These are phyloP conservation scores for Galleria mellonella DNA, from an alignment of 1,140 invertebrate species.

Conservation along the genomic window DNA sequence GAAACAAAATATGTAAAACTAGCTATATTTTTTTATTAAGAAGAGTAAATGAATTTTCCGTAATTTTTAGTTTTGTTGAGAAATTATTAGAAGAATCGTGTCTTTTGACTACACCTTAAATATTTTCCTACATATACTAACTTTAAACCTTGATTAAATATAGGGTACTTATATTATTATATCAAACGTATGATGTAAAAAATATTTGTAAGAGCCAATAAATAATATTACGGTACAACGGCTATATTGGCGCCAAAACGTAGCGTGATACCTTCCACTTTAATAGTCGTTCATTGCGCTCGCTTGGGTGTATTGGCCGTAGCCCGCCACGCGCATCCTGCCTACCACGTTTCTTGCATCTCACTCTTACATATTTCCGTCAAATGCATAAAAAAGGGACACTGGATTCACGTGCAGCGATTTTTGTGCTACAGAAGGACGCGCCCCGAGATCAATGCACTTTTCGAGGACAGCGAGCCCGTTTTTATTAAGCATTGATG, in stretches of 20 bases:
- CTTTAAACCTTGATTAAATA: too few species aligned
- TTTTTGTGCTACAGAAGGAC: slow-evolving; percentile 70
- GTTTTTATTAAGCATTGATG: slow-evolving; percentile 59
- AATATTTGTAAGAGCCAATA: too few species aligned
- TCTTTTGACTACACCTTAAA: too few species aligned
- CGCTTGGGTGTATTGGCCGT: slow-evolving; percentile 68
- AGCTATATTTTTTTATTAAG: too few species aligned
- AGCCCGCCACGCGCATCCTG: slow-evolving; percentile 67
- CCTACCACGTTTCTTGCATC: slow-evolving; percentile 55
- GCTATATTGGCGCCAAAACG: slow-evolving; percentile 64
- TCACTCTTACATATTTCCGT: slow-evolving; percentile 35
- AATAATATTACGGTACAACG: slow-evolving; percentile 11
- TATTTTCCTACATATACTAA: too few species aligned
- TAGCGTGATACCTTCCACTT: slow-evolving; percentile 54
- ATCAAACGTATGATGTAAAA: too few species aligned
- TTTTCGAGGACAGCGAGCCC: slow-evolving; percentile 64
- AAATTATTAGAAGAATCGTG: too few species aligned
- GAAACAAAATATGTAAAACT: too few species aligned
- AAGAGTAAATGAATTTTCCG: too few species aligned
- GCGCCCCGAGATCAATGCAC: slow-evolving; percentile 68
- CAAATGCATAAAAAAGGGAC: slow-evolving; percentile 42
- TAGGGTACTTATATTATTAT: too few species aligned
- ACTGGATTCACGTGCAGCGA: slow-evolving; percentile 58
- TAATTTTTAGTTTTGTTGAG: too few species aligned
- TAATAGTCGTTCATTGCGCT: slow-evolving; percentile 69